Evolutionary conservation across 2,888 invertebrate species (phyloP).

Genomic region (Chrysolina oricalcia): DNA sequence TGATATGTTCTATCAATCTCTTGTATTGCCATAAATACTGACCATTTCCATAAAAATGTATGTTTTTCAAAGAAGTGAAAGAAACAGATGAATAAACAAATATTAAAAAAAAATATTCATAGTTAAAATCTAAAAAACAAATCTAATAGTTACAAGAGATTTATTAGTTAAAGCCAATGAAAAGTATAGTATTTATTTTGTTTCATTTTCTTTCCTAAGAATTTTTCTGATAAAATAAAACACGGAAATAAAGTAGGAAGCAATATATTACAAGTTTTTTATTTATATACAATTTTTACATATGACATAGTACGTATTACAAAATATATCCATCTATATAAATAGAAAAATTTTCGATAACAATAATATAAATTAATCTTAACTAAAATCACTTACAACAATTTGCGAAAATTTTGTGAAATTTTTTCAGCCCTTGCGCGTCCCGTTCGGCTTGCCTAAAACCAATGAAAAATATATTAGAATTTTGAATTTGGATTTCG

Average conservation of each 20-base stretch:
- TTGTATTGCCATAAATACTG: no score
- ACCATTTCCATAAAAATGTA: no score
- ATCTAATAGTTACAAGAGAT: no score
- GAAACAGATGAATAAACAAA: neutral
- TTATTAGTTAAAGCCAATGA: no score
- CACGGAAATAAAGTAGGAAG: conserved; percentile 6
- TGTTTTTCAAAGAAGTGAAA: no score
- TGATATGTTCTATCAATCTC: no score
- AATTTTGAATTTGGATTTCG: conserved; percentile 25
- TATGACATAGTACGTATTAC: conserved; percentile 61
- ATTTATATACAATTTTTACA: conserved; percentile 65
- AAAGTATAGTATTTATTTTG: no score
- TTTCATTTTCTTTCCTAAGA: neutral
- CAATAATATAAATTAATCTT: conserved; percentile 65
- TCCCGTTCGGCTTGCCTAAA: conserved; percentile 65
- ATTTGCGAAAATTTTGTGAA: conserved; percentile 56
- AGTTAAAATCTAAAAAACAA: no score
- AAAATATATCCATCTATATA: conserved; percentile 63
- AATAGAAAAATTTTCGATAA: conserved; percentile 64
- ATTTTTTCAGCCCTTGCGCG: conserved; percentile 64
- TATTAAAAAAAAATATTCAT: no score
- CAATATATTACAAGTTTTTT: conserved; percentile 51
- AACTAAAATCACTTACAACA: conserved; percentile 63
- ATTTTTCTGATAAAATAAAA: neutral
- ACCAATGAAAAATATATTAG: conserved; percentile 58